phyloP scores from a whole-genome alignment of 2,888 invertebrate genomes.

The Deilephila porcellus region DNA sequence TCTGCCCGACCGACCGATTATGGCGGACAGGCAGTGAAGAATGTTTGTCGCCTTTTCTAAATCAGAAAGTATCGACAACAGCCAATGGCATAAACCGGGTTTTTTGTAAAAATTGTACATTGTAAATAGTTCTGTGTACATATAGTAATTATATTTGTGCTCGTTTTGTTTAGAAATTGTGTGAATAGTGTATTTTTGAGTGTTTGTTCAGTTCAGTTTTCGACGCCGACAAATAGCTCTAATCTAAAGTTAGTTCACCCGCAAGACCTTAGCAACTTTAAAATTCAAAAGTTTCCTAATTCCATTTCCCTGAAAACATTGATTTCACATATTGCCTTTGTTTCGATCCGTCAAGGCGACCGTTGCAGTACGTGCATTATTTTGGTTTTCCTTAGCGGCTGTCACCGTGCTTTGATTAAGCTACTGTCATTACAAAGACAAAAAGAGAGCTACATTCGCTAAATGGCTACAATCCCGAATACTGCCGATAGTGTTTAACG shows the following conservation, averaged over 20 bases:
- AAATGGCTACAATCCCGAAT: slow-evolving; percentile 61
- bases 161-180: slow-evolving; percentile 85
- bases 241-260: slow-evolving; percentile 76
- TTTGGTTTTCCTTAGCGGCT: slow-evolving; percentile 80
- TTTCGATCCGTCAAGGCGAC: slow-evolving; percentile 82
- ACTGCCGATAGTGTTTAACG: slow-evolving; percentile 54
- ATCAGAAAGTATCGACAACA: slow-evolving; percentile 86
- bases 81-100: slow-evolving; percentile 88
- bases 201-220: slow-evolving; percentile 85
- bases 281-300: slow-evolving; percentile 54
- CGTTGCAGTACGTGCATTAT: slow-evolving; percentile 84
- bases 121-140: slow-evolving; percentile 90
- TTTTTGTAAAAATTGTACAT: slow-evolving; percentile 88
- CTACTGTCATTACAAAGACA: slow-evolving; percentile 77
- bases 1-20: slow-evolving; percentile 83
- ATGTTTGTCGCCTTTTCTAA: slow-evolving; percentile 82
- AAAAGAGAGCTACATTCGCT: slow-evolving; percentile 65
- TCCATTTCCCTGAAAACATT: slow-evolving; percentile 51
- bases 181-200: slow-evolving; percentile 86
- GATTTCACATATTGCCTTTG: slow-evolving; percentile 77
- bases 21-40: slow-evolving; percentile 83
- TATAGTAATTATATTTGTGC: slow-evolving; percentile 89
- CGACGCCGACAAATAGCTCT: slow-evolving; percentile 85
- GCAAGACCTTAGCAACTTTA: slow-evolving; percentile 65
- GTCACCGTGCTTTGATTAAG: slow-evolving; percentile 77